Percentiles rank a stretch among this genome's conserved stretches.
These are phyloP conservation scores for Heterochromis multidens DNA, from an alignment of 2,113 vertebrate species.

Conservation along the genomic window DNA sequence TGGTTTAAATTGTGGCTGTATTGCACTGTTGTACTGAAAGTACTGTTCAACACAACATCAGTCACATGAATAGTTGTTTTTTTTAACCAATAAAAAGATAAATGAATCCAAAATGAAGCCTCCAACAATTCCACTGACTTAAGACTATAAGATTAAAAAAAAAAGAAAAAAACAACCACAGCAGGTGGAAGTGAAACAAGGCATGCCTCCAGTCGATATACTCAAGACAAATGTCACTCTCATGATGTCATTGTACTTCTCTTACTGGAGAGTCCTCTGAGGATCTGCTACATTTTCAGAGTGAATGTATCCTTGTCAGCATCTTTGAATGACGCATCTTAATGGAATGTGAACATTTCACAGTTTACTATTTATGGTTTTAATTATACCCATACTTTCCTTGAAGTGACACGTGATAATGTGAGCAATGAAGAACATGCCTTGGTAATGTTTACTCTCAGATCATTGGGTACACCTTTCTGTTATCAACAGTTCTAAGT, in stretches of 20 bases:
- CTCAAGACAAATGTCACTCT: neutral
- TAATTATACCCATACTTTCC: neutral
- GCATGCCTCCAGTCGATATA: neutral
- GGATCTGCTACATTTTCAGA: neutral
- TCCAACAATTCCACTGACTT: too few species aligned
- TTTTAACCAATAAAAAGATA: neutral
- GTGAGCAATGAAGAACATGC: neutral
- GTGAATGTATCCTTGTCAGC: neutral
- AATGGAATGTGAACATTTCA: neutral
- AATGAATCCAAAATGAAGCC: too few species aligned
- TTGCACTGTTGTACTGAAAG: neutral
- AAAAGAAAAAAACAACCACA: neutral
- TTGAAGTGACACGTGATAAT: neutral
- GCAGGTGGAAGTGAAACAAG: neutral
- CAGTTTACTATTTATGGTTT: rapidly evolving
- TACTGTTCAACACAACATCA: neutral
- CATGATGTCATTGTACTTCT: neutral
- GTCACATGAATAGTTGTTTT: rapidly evolving
- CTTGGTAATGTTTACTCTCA: rapidly evolving
- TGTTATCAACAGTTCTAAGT: neutral
- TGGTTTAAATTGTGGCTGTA: neutral
- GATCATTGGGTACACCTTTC: neutral
- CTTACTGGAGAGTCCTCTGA: neutral
- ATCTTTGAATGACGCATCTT: neutral
- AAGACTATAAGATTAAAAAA: neutral